Percentiles rank a stretch among this genome's conserved stretches.
Conservation (phyloP, 2,113 vertebrate species). For the Sylvilagus bachmani region DNA sequence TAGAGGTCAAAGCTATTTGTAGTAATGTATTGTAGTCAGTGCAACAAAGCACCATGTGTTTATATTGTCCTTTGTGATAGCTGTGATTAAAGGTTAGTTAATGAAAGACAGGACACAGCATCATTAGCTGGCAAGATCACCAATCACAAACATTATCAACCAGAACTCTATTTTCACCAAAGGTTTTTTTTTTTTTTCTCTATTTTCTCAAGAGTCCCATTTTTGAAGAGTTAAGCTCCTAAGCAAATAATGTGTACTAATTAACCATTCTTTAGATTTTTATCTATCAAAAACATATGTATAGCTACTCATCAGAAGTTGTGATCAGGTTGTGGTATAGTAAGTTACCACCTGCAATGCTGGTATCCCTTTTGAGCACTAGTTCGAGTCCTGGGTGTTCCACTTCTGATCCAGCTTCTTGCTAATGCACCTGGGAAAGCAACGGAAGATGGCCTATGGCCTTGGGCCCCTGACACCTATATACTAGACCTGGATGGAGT, state of each 20-base stretch:
- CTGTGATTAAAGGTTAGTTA: slow-evolving; percentile 60
- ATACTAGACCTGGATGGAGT: no score
- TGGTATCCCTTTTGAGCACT: no score
- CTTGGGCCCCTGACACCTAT: no score
- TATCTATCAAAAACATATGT: slow-evolving; percentile 52
- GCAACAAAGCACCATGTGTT: neutral
- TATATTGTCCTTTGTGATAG: slow-evolving; percentile 36
- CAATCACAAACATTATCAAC: slow-evolving; percentile 29
- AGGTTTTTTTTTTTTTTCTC: neutral
- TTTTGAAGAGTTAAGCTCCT: slow-evolving; percentile 43
- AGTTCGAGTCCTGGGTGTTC: no score
- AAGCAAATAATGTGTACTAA: slow-evolving; percentile 41
- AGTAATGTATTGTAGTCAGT: no score
- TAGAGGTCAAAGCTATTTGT: slow-evolving; percentile 19
- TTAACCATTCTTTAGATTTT: slow-evolving; percentile 41
- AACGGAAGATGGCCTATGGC: no score
- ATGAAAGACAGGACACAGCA: slow-evolving; percentile 40
- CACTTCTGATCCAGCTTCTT: no score
- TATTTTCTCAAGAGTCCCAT: neutral
- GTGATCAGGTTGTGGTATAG: neutral
- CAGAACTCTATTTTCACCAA: slow-evolving; percentile 13
- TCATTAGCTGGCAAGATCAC: slow-evolving; percentile 48
- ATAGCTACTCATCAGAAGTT: slow-evolving; percentile 13
- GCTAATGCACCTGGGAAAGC: no score
- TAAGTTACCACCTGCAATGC: no score